These are phyloP conservation scores for Archivesica marissinica DNA, from an alignment of 1,140 invertebrate genomes.

Conservation along the genomic window DNA sequence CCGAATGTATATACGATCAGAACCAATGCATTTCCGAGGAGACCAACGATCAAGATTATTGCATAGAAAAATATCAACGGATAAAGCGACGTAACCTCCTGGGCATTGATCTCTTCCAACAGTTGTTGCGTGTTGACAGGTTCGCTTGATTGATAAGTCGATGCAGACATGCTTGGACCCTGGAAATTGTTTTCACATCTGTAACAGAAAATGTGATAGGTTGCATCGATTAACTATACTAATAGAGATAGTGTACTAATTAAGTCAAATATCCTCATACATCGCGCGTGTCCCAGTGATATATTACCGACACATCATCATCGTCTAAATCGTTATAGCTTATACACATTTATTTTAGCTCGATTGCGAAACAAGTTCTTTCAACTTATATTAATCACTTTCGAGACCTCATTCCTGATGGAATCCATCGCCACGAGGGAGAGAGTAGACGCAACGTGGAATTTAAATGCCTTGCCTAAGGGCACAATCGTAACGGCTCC, in stretches of 20 bases:
- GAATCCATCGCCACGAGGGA: too few species aligned
- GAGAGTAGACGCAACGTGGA: too few species aligned
- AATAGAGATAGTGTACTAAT: neutral
- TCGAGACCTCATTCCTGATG: too few species aligned
- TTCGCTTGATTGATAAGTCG: neutral
- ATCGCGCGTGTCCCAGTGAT: too few species aligned
- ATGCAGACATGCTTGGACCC: neutral
- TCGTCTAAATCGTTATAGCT: too few species aligned
- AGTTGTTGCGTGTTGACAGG: neutral
- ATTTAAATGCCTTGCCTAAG: too few species aligned
- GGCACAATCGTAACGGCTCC: too few species aligned
- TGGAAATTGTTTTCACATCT: neutral
- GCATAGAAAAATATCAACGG: conserved; percentile 50
- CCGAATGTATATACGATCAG: conserved; percentile 35
- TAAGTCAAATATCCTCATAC: conserved; percentile 19
- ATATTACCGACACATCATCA: too few species aligned
- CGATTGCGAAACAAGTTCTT: too few species aligned
- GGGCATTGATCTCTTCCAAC: conserved; percentile 19
- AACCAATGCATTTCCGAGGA: conserved; percentile 52
- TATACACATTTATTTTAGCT: too few species aligned
- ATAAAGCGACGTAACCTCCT: conserved; percentile 40
- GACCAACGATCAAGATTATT: conserved; percentile 31
- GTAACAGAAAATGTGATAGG: conserved; percentile 17
- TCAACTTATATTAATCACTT: too few species aligned
- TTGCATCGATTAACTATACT: neutral